Percentiles rank a stretch among this genome's conserved stretches.
Evolutionary conservation across 2,888 invertebrate genomes (phyloP).

Genomic region (Drosophila melanosoma): DNA sequence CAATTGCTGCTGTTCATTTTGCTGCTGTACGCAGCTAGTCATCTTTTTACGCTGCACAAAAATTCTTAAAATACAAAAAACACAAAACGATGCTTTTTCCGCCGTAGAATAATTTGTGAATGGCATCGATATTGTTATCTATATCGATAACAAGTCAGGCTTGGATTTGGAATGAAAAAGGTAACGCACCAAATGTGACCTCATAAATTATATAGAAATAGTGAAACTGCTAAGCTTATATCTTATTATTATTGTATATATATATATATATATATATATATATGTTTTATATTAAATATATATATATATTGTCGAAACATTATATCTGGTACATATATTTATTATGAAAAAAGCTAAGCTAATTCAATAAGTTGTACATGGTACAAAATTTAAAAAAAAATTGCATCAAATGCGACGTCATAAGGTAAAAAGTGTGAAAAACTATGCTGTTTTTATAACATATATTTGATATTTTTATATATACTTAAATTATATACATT

Average conservation of each 20-base stretch:
- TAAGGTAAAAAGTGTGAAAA: no score
- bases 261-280: neutral
- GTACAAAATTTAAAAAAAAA: no score
- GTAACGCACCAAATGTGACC: slow-evolving; percentile 6
- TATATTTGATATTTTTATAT: neutral
- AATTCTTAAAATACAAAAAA: slow-evolving; percentile 38
- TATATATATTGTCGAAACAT: neutral
- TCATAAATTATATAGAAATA: neutral
- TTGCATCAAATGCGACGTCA: no score
- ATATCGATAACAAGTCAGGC: slow-evolving; percentile 9
- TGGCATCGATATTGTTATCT: slow-evolving; percentile 20
- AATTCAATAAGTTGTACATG: no score
- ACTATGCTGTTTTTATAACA: no score
- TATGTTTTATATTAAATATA: neutral
- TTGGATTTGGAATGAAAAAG: slow-evolving; percentile 6
- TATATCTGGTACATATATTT: no score
- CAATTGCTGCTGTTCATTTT: slow-evolving; percentile 71
- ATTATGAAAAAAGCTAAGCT: no score
- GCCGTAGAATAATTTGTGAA: slow-evolving; percentile 16
- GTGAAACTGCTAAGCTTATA: neutral
- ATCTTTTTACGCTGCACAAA: slow-evolving; percentile 51
- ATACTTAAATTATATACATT: neutral
- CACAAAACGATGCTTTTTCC: slow-evolving; percentile 31
- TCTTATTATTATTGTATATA: neutral
- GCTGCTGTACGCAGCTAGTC: slow-evolving; percentile 77